Evolutionary conservation across 2,113 vertebrate species (phyloP), one percentile per base, ranked within the genome.

Genomic region (Loxodonta africana): DNA sequence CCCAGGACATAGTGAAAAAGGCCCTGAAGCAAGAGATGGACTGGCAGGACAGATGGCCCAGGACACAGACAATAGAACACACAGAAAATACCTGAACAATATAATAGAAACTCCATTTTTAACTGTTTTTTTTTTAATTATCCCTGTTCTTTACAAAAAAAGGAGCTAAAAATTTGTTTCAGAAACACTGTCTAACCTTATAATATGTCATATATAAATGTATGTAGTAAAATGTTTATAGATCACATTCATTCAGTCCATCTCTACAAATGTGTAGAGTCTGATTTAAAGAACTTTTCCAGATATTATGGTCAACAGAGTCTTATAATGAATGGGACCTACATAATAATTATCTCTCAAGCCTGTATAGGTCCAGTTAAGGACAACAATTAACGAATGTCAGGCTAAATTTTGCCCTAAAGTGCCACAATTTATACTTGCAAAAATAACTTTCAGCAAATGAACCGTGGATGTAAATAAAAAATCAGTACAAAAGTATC

Each of bases 391-490:
- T 85, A 41, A 57, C 23, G 37, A 96, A 33, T 41, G 37, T 20
- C 63, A 91, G 25, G 15, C 4, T 73, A 25, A 67, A 83, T 69
- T 74, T 86, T 76, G 26, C 63, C 69, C 83, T 65, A 63, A 28
- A 78, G 1, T 51, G 33, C 48, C 71, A 76, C 2, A 94, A 76
- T 17, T 82, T 91, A 63, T 33, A 71, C 14, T 18, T 87, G 87
- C 18, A 63, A 83, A 89, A 95, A 87, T 25, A 81, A 53, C 9
- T 92, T 84, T 63, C 84, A 92, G 65, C 81, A 92, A 95, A 62
- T 78, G 95, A 90, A 83, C 15, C 63, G 71, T 46, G 96, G 69
- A 71, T 11, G 62, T 87, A 96, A 96, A 97, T 91, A 76, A 90
- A 96, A 77, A 76, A 81, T 18, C 57, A 83, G 28, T n/a, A 83